phyloP scores from a whole-genome alignment of 2,113 vertebrate genomes.

The Uropsilus gracilis region DNA sequence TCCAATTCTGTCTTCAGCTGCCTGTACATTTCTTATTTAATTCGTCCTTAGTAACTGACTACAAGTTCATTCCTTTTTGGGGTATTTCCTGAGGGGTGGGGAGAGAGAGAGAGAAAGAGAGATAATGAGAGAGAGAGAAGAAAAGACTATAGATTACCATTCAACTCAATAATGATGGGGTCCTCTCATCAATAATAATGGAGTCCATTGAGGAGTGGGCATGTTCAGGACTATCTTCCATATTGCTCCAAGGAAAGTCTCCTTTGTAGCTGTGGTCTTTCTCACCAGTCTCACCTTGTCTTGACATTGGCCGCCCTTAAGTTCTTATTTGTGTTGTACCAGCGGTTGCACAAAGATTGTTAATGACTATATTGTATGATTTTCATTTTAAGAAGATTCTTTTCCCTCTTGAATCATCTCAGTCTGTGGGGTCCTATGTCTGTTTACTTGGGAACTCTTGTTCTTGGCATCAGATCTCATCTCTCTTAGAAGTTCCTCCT shows the following conservation, averaged over 20 bases:
- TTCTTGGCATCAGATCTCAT: neutral
- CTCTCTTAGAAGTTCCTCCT: neutral
- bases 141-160: neutral
- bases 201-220: neutral
- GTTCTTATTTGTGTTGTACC: neutral
- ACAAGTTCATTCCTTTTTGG: neutral
- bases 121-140: neutral
- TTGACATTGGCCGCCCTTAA: neutral
- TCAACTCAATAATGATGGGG: accelerated
- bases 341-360: neutral
- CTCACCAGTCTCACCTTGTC: neutral
- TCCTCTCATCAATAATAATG: neutral
- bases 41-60: neutral
- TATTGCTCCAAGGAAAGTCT: neutral
- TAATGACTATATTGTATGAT: neutral
- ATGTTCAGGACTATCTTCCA: neutral
- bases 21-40: no score
- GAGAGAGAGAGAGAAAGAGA: no score
- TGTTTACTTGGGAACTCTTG: neutral
- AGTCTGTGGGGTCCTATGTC: no score
- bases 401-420: neutral
- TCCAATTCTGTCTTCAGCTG: neutral
- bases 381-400: neutral
- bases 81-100: neutral
- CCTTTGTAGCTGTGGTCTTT: neutral